phyloP scores from a whole-genome alignment of 2,113 vertebrate species.

The Microcebus jonahi region DNA sequence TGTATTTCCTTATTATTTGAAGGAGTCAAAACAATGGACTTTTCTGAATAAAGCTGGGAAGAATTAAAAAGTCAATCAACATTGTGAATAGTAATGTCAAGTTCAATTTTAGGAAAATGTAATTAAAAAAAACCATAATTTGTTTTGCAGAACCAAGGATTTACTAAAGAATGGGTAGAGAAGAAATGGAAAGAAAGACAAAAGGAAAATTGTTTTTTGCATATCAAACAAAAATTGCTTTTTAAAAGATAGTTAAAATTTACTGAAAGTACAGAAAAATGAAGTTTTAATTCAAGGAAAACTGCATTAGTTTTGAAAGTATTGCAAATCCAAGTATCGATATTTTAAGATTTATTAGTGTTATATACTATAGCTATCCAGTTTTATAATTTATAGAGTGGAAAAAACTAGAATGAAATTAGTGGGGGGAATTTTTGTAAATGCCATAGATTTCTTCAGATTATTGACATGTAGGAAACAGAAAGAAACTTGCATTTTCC shows the following conservation, averaged over 20 bases:
- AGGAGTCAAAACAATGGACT: neutral
- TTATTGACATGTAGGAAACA: neutral
- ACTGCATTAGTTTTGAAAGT: neutral
- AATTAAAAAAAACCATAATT: neutral
- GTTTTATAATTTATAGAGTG: slow-evolving; percentile 8
- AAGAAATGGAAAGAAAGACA: neutral
- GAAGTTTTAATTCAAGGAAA: neutral
- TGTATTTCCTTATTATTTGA: slow-evolving; percentile 6
- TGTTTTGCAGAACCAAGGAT: slow-evolving; percentile 34
- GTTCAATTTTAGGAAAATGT: slow-evolving; percentile 12
- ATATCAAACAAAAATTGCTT: neutral
- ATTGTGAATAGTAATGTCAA: slow-evolving; percentile 45
- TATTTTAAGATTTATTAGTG: slow-evolving; percentile 46
- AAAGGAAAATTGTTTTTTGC: neutral
- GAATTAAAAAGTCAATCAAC: slow-evolving; percentile 44
- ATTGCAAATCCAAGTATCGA: neutral
- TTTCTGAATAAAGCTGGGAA: slow-evolving; percentile 19
- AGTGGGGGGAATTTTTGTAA: neutral
- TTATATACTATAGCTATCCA: neutral
- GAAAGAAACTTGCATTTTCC: neutral
- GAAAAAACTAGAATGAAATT: neutral
- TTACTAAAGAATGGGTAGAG: neutral
- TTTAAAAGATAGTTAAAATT: slow-evolving; percentile 32
- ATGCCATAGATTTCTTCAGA: neutral
- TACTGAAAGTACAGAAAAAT: slow-evolving; percentile 42